Base-by-base conservation (phyloP, 2,797 vertebrate species). In the Hypotaenidia okinawae region DNA sequence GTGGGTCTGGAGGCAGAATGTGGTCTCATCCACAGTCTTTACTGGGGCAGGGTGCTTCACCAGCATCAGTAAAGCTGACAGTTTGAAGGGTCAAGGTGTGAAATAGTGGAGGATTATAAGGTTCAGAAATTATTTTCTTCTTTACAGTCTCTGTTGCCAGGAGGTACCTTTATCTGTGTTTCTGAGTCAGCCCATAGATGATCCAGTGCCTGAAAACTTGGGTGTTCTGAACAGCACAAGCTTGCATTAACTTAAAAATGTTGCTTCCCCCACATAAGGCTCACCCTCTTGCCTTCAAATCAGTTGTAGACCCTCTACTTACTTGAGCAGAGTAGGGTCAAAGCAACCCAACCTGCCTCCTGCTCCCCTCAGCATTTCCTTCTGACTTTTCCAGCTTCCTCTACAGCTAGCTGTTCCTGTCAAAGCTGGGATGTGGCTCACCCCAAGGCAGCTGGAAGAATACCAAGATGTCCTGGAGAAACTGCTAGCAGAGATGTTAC, bases 401-500 rank as follows among this genome's bases (percentile, higher is more conserved):
- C 96, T 93, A 87, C 95, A 98, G 97, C 49, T 96, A 49, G 95
- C 95, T 96, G 95, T 96, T 89, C 96, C 97, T n/a, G 62, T 86
- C 82, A 96, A 97, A 94, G 96, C 93, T 58, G 86, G 97, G 94
- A 87, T 94, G 82, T 93, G 95, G 94, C 96, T 98, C 96, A 96
- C 95, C 69, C 91, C 95, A 75, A 95, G 85, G 90, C 97, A 97
- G 95, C 95, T 98, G 95, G 98, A 97, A 96, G 98, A 97, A 88
- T 95, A 97, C 93, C 89, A 59, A 93, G 94, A 89, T 27, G 68
- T 94, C 87, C 94, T 97, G 91, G 88, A 96, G 93, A 96, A 95
- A 89, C 91, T 97, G 96, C 96, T 97, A 94, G 90, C 78, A 10
- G 87, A 96, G 95, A 68, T 68, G 82, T 92, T 94, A 88, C 93